A percentile compares a stretch with the other conserved stretches of the same genome.
Conservation (phyloP, 2,797 vertebrate species). For the Odontamblyopus lacepedii region DNA sequence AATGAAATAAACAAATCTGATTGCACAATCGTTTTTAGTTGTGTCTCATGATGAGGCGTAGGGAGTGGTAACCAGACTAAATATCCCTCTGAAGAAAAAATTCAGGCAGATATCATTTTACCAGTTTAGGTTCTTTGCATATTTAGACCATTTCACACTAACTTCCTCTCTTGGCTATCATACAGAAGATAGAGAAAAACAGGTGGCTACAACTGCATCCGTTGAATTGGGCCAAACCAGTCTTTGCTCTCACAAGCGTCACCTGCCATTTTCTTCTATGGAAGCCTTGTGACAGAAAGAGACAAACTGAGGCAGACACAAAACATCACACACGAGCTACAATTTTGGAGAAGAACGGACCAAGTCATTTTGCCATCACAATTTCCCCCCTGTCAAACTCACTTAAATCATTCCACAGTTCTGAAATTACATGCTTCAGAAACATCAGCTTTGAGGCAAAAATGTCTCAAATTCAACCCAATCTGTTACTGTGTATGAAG, state of each 20-base stretch:
- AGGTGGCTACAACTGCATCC: background rate
- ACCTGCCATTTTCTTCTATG: background rate
- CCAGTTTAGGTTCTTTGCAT: too few species aligned
- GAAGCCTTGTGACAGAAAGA: background rate
- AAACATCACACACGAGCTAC: background rate
- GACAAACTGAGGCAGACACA: background rate
- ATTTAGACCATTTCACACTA: too few species aligned
- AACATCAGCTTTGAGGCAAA: background rate
- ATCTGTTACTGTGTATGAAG: background rate
- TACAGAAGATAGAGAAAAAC: background rate
- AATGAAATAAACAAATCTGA: too few species aligned
- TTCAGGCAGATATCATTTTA: too few species aligned
- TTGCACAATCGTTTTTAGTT: too few species aligned
- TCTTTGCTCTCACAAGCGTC: background rate
- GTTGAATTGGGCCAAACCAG: background rate
- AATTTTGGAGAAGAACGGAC: background rate
- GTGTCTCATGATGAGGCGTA: too few species aligned
- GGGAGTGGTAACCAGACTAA: too few species aligned
- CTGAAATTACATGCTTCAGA: background rate
- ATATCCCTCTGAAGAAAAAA: too few species aligned
- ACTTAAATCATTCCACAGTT: conserved; percentile 3
- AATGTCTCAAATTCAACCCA: background rate
- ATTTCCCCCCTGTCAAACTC: conserved; percentile 4
- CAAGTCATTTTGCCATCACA: background rate
- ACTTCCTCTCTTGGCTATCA: too few species aligned